Conservation (phyloP, 2,888 invertebrate species). For the Hoplodrina ambigua region DNA sequence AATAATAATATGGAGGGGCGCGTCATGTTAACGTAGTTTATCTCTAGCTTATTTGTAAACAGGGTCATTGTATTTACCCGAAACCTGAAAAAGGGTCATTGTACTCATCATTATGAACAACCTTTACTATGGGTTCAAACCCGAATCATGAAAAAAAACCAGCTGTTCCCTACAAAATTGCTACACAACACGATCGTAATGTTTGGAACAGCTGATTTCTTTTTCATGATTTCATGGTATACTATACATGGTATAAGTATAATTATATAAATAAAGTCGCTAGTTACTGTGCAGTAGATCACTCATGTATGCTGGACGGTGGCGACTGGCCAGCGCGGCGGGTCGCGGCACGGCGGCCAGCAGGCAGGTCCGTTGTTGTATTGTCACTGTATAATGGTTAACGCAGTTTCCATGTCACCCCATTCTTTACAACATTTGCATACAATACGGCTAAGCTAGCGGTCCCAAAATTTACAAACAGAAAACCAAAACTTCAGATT, state of each 20-base stretch:
- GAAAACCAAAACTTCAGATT: conserved; percentile 66
- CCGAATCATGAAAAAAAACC: no score
- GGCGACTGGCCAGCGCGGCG: conserved; percentile 13
- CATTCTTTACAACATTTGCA: conserved; percentile 73
- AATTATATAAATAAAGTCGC: conserved; percentile 23
- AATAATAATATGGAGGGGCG: no score
- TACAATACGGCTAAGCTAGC: conserved; percentile 76
- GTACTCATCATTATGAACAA: no score
- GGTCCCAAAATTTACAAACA: conserved; percentile 70
- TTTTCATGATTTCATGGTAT: no score
- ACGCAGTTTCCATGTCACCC: conserved; percentile 63
- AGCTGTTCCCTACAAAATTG: no score
- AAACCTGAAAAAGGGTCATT: no score
- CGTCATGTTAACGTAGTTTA: no score
- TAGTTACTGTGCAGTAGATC: neutral
- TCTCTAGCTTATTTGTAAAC: no score
- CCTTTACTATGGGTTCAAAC: no score
- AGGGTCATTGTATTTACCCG: no score
- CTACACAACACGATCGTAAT: no score
- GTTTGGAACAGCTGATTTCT: no score
- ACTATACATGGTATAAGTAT: conserved; percentile 2
- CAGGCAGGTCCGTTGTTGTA: conserved; percentile 32
- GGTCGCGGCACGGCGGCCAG: neutral
- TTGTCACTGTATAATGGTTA: conserved; percentile 67
- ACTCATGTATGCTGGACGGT: neutral